These are phyloP conservation scores for Ateles fusciceps DNA, from an alignment of 2,797 vertebrate genomes.

Conservation along the genomic window DNA sequence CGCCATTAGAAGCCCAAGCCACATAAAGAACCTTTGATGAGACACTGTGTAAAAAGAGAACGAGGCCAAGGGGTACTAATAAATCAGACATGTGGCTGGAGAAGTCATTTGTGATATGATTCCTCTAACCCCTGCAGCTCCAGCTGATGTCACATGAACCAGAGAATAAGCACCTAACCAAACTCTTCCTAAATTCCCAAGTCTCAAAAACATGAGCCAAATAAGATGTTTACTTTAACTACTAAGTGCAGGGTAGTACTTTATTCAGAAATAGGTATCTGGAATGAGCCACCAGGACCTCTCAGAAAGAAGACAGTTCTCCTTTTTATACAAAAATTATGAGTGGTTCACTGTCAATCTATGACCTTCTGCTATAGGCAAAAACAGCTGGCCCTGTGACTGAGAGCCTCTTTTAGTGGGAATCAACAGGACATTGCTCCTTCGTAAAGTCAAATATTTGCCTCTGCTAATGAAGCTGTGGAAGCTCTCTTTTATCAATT, in stretches of 20 bases:
- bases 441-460: slow-evolving; percentile 73
- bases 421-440: slow-evolving; percentile 15
- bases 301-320: neutral
- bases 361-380: neutral
- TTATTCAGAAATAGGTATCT: neutral
- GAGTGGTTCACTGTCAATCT: neutral
- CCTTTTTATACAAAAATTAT: neutral
- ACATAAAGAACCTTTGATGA: neutral
- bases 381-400: neutral
- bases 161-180: neutral
- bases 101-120: neutral
- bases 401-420: neutral
- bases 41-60: neutral
- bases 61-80: neutral
- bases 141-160: neutral
- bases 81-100: neutral
- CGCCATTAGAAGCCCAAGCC: neutral
- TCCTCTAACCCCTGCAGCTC: neutral
- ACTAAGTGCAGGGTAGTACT: neutral
- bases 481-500: slow-evolving; percentile 19
- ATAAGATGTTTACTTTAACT: neutral
- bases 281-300: neutral
- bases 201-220: neutral
- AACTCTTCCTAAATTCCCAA: neutral
- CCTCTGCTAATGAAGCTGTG: slow-evolving; percentile 42